Evolutionary conservation across 2,113 vertebrate species (phyloP).

Genomic region (Naja naja): DNA sequence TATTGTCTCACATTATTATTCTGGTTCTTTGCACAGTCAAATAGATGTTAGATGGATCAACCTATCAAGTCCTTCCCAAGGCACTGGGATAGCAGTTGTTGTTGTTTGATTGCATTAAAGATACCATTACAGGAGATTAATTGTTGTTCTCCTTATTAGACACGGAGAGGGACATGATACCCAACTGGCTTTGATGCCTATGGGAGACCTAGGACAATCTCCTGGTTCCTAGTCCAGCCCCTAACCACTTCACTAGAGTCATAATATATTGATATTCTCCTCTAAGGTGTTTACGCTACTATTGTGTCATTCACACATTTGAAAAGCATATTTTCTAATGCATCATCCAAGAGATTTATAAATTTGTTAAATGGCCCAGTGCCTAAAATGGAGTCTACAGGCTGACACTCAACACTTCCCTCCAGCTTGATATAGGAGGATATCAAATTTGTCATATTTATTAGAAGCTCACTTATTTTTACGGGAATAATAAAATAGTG

Average conservation of each 20-base stretch:
- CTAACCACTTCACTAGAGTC: not conserved
- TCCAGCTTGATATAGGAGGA: not conserved
- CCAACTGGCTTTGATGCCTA: not conserved
- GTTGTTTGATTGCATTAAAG: not conserved
- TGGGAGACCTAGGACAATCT: not conserved
- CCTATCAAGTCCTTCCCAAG: not conserved
- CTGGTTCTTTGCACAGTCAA: not conserved
- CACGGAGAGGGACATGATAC: not conserved
- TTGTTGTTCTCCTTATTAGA: not conserved
- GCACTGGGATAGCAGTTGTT: not conserved
- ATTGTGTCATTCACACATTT: not conserved
- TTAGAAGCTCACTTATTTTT: not conserved
- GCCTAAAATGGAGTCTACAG: not conserved
- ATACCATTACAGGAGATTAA: not conserved
- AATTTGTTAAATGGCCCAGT: not conserved
- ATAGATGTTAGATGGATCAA: not conserved
- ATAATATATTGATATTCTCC: not conserved
- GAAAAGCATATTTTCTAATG: not conserved
- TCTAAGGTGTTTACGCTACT: not conserved
- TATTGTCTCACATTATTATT: not conserved
- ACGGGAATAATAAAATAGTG: not conserved
- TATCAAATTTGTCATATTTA: not conserved
- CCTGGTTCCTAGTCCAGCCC: not conserved
- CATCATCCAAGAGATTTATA: not conserved
- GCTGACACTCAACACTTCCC: not conserved